Base-by-base conservation (phyloP, 2,113 vertebrate genomes). In the Penelope pileata region DNA sequence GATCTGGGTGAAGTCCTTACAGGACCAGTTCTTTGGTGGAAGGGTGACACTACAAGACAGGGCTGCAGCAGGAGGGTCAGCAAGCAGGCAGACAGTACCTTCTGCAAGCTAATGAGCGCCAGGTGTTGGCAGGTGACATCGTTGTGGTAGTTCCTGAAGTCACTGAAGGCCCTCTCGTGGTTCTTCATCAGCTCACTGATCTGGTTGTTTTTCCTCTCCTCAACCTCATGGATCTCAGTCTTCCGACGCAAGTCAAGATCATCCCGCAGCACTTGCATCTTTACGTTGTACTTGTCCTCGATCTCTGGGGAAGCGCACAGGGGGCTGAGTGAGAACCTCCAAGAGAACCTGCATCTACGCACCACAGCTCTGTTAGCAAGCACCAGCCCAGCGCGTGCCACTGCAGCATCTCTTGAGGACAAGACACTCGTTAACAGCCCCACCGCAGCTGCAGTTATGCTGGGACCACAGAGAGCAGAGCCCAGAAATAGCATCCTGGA, bases 181-280 rank as follows among this genome's bases (percentile, higher is more conserved):
- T 98, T 98, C 76, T 95, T 97, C 96, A 98, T 97, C 54, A 99
- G 96, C 3, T 92, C 90, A 1, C 30, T 93, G 87, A 99, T 98
- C 92, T 99, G 98, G 42, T 81, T 93, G 26, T 98, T 99, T 96
- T 99, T 99, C n/a, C 98, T 94, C 93, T 99, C 98, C 85, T 99
- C 98, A 8, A 97, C 92, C 72, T 99, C 98, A 0, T 98, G 98
- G 93, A 98, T 97, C 91, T 98, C 98, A 0, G 97, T 99, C 94
- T 98, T 99, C 42, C 97, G 98, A 50, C 97, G 94, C 68, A 98
- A 94, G 32, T 99, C 98, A 5, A 99, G 96, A 83, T 99, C 98
- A 0, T 98, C 97, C 73, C 96, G 95, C 45, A 98, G 94, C 7
- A 92, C 40, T 21, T 97, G 96, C 98, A 98, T 97, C 95, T 98